These are phyloP conservation scores for Passer montanus DNA, from an alignment of 2,113 vertebrate species.

Conservation along the genomic window DNA sequence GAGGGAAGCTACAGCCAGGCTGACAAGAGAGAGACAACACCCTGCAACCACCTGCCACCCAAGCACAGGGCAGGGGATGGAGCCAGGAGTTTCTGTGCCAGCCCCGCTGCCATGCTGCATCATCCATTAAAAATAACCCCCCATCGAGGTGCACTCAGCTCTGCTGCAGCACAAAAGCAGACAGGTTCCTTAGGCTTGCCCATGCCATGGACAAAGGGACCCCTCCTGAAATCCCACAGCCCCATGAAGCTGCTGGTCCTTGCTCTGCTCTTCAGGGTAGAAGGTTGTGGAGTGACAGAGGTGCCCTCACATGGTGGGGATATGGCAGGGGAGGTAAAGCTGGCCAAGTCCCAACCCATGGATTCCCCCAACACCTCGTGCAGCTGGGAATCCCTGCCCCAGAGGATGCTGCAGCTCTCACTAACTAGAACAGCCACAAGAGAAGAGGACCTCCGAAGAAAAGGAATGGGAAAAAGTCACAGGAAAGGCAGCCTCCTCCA, in stretches of 20 bases:
- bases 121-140: background rate
- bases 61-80: background rate
- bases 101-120: rapidly evolving
- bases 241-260: background rate
- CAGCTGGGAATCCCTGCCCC: rapidly evolving
- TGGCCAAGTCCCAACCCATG: rapidly evolving
- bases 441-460: background rate
- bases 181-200: background rate
- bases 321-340: background rate
- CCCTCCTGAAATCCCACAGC: background rate
- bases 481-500: background rate
- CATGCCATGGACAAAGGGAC: rapidly evolving
- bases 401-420: background rate
- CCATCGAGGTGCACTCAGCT: background rate
- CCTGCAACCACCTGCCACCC: background rate
- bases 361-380: background rate
- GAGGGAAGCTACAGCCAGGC: background rate
- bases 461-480: background rate
- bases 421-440: background rate
- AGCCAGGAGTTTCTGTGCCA: background rate
- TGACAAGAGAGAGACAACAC: background rate
- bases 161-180: background rate
- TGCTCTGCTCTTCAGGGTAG: rapidly evolving
- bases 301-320: background rate
- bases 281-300: background rate